These are phyloP conservation scores for Philotrypesis tridentata DNA, from an alignment of 1,140 invertebrate species.

Conservation along the genomic window DNA sequence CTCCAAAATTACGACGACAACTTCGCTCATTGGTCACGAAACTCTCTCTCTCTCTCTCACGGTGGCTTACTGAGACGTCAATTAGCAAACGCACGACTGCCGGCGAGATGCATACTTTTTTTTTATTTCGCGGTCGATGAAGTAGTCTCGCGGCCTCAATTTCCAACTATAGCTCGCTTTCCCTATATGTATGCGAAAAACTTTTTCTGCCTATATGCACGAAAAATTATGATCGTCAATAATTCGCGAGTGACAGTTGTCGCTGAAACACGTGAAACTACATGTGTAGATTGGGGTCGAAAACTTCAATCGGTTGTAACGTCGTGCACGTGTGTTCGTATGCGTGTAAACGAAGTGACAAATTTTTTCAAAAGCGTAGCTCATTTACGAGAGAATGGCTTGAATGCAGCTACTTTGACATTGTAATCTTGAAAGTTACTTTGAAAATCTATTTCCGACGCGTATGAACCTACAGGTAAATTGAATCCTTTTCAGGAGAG, in stretches of 20 bases:
- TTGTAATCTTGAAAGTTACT: neutral
- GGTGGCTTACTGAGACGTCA: too few relatives aligned
- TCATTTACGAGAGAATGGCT: neutral
- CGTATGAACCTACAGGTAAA: neutral
- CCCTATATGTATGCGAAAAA: neutral
- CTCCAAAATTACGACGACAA: too few relatives aligned
- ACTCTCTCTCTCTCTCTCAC: too few relatives aligned
- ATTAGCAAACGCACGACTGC: neutral
- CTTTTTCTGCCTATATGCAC: neutral
- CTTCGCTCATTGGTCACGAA: too few relatives aligned
- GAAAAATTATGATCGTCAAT: neutral
- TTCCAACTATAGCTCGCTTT: too few relatives aligned
- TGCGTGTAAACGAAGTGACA: too few relatives aligned
- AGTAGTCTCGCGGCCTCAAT: too few relatives aligned
- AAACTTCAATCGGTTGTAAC: too few relatives aligned
- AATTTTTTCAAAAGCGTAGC: neutral
- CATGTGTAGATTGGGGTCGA: too few relatives aligned
- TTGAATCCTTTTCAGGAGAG: neutral
- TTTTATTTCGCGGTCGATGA: too few relatives aligned
- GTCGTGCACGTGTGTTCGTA: too few relatives aligned
- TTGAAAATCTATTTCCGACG: neutral
- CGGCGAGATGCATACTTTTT: neutral
- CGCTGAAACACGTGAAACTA: too few relatives aligned
- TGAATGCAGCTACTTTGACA: neutral
- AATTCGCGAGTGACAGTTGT: neutral